phyloP scores from a whole-genome alignment of 1,140 invertebrate genomes.

The Drosophila pachea region DNA sequence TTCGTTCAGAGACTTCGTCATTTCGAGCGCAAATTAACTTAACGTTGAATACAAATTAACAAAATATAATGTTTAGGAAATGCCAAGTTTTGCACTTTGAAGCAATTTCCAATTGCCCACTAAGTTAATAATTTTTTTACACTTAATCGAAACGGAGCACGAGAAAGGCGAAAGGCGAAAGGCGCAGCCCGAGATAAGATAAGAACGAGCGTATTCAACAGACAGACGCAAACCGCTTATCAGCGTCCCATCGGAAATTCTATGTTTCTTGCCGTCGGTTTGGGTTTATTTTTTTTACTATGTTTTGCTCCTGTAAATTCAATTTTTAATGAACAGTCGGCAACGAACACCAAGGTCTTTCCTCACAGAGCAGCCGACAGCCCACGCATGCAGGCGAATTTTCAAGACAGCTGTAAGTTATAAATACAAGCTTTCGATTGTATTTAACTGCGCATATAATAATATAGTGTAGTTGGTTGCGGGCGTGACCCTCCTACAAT shows the following conservation, averaged over 20 bases:
- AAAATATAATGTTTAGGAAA: conserved; percentile 23
- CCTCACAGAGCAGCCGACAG: conserved; percentile 25
- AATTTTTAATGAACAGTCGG: conserved; percentile 1
- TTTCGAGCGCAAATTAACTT: conserved; percentile 34
- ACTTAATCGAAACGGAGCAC: conserved; percentile 42
- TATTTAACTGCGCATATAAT: not conserved
- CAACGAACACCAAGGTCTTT: conserved; percentile 14
- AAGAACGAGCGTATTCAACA: conserved; percentile 35
- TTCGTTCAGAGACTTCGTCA: conserved; percentile 35
- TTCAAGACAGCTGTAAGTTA: conserved; percentile 5
- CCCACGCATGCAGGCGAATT: conserved; percentile 5
- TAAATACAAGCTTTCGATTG: conserved; percentile 24
- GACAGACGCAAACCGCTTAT: conserved; percentile 18
- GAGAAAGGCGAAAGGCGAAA: conserved; percentile 25
- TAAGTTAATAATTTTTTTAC: conserved; percentile 45
- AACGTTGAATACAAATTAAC: conserved; percentile 30
- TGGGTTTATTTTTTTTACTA: conserved; percentile 8
- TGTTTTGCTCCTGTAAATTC: conserved; percentile 1
- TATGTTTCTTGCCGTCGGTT: not conserved
- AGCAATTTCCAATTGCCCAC: conserved; percentile 47
- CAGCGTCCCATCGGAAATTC: not conserved
- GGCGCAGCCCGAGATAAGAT: conserved; percentile 54
- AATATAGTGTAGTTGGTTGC: conserved; percentile 4
- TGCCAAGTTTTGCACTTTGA: conserved; percentile 53
- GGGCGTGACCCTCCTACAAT: not conserved